Percentiles rank a stretch among this genome's conserved stretches.
Conservation (phyloP, 2,888 invertebrate genomes). For the Abrostola tripartita region DNA sequence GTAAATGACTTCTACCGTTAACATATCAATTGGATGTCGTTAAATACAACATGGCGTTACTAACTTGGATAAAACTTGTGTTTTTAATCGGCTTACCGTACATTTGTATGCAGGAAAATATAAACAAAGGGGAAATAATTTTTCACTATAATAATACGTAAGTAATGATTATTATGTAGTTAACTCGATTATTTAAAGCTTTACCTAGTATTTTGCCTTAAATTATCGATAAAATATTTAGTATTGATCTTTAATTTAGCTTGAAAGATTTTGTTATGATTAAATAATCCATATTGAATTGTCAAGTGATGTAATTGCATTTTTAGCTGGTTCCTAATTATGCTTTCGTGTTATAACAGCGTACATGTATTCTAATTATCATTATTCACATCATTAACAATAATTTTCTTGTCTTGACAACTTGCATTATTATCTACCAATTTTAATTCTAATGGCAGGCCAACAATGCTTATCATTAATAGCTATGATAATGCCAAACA, state of each 20-base stretch:
- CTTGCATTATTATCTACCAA: too few species aligned
- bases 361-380: too few species aligned
- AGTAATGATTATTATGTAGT: constrained; percentile 59
- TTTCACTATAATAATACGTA: constrained; percentile 84
- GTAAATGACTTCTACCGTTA: constrained; percentile 25
- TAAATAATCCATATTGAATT: constrained; percentile 5
- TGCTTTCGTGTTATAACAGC: too few species aligned
- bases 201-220: background rate
- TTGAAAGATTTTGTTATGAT: background rate
- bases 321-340: background rate
- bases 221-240: background rate
- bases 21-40: constrained; percentile 26
- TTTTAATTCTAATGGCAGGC: too few species aligned
- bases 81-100: constrained; percentile 62
- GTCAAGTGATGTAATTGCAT: background rate
- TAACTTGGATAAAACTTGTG: constrained; percentile 59
- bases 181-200: background rate
- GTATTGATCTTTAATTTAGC: background rate
- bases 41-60: constrained; percentile 58
- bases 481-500: too few species aligned
- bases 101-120: constrained; percentile 60
- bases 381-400: too few species aligned
- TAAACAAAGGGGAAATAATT: constrained; percentile 70
- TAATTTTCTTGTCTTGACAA: too few species aligned
- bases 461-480: too few species aligned